Conservation (phyloP, 2,797 vertebrate genomes). For the Xenopus petersii region DNA sequence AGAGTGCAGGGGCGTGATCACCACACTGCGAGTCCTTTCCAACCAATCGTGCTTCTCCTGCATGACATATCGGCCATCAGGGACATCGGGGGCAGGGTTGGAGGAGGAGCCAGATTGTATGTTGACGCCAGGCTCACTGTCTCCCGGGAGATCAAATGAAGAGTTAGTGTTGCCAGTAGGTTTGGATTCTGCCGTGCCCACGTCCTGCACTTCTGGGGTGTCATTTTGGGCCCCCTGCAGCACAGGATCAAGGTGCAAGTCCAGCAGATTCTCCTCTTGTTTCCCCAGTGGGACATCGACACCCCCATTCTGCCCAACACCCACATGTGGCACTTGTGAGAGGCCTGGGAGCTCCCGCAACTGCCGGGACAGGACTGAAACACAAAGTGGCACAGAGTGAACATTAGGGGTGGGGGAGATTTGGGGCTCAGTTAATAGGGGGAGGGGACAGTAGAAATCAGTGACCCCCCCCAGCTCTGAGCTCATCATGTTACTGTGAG, state of each 20-base stretch:
- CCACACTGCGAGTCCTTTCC: constrained; percentile 16
- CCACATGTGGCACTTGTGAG: background rate
- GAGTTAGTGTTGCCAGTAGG: constrained; percentile 28
- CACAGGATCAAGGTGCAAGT: constrained; percentile 15
- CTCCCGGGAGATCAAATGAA: constrained; percentile 18
- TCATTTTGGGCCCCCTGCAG: constrained; percentile 39
- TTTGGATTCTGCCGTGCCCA: constrained; percentile 28
- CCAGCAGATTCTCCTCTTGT: constrained; percentile 1
- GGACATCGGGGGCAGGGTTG: background rate
- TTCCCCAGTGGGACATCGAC: background rate
- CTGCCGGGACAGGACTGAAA: constrained; percentile 26
- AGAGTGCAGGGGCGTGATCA: constrained; percentile 22
- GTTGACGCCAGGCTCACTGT: background rate
- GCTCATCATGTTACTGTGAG: too few species aligned
- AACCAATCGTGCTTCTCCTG: constrained; percentile 18
- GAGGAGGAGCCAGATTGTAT: background rate
- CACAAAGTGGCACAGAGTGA: background rate
- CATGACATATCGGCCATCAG: background rate
- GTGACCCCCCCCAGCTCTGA: too few species aligned
- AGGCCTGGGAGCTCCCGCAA: background rate
- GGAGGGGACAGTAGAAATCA: too few species aligned
- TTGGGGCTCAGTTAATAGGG: too few species aligned
- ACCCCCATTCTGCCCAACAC: background rate
- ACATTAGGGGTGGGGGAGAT: too few species aligned
- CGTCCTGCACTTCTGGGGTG: constrained; percentile 34